phyloP scores from a whole-genome alignment of 2,797 vertebrate genomes.

The Xenentodon cancila region DNA sequence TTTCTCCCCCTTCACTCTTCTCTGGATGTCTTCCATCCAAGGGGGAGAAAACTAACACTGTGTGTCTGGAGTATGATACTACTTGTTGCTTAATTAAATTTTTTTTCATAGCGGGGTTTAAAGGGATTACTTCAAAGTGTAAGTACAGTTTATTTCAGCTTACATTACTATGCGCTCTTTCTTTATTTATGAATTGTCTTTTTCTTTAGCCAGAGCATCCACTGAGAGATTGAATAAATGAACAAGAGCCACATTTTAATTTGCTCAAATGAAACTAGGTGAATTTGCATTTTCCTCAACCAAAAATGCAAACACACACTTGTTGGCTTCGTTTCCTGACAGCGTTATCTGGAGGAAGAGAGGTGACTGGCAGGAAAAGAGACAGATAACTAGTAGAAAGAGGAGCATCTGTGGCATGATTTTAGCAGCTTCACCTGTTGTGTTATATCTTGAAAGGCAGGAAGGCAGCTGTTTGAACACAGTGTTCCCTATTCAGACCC shows the following conservation, averaged over 20 bases:
- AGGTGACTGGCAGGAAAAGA: conserved; percentile 41
- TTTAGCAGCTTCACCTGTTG: conserved; percentile 81
- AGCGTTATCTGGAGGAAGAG: conserved; percentile 23
- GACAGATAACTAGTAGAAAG: conserved; percentile 18
- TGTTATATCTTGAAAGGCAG: conserved; percentile 68
- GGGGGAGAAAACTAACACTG: neutral
- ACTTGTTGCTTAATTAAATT: conserved; percentile 44
- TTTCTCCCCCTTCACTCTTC: conserved; percentile 42
- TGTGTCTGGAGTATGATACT: conserved; percentile 22
- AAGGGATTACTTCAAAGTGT: conserved; percentile 3
- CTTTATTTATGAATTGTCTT: conserved; percentile 14
- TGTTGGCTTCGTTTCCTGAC: conserved; percentile 36
- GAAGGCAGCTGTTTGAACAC: conserved; percentile 74
- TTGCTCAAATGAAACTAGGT: conserved; percentile 24
- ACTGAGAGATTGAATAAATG: neutral
- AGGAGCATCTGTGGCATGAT: conserved; percentile 62
- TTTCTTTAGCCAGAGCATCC: neutral
- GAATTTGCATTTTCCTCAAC: conserved; percentile 41
- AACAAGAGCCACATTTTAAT: neutral
- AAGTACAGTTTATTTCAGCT: neutral
- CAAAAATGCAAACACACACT: conserved; percentile 49
- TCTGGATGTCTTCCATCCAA: conserved; percentile 26
- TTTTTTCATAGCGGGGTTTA: conserved; percentile 8
- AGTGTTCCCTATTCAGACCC: conserved; percentile 55
- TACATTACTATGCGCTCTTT: neutral